Conservation (phyloP, 1,140 invertebrate species). For the Drosophila saltans region DNA sequence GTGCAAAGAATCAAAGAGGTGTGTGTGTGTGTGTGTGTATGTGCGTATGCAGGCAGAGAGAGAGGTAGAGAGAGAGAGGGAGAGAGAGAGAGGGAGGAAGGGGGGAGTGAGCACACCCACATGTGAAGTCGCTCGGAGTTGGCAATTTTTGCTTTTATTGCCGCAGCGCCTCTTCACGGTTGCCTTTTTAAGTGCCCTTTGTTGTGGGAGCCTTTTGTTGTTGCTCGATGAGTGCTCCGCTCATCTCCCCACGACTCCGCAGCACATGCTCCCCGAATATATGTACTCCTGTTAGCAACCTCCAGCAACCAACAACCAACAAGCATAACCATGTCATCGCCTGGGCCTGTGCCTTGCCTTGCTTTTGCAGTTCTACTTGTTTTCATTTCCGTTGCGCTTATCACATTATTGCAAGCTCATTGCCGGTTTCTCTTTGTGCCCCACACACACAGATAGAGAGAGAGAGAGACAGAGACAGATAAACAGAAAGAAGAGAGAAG, state of each 20-base stretch:
- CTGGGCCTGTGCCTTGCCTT: conserved; percentile 21
- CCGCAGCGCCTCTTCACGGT: conserved; percentile 15
- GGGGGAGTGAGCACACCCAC: not conserved
- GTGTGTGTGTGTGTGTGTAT: conserved; percentile 3
- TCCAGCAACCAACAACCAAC: not conserved
- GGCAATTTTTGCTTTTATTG: conserved; percentile 75
- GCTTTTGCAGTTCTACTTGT: conserved; percentile 64
- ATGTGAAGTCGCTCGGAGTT: conserved; percentile 32
- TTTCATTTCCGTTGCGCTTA: conserved; percentile 77
- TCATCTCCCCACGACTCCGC: not conserved
- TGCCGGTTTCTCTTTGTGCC: conserved; percentile 59
- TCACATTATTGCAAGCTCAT: conserved; percentile 81
- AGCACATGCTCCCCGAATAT: not conserved
- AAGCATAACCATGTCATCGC: conserved; percentile 52
- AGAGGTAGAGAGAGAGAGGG: not conserved
- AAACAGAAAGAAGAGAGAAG: not conserved
- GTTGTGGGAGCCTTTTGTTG: conserved; percentile 50
- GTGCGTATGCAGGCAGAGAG: too few species aligned
- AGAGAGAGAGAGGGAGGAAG: not conserved
- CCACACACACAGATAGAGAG: conserved; percentile 3
- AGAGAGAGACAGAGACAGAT: not conserved
- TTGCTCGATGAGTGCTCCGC: conserved; percentile 14
- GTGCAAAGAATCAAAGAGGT: not conserved
- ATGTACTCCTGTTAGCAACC: not conserved
- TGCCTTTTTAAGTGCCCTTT: conserved; percentile 71